Evolutionary conservation across 2,797 vertebrate genomes (phyloP).

Genomic region (Mus caroli): DNA sequence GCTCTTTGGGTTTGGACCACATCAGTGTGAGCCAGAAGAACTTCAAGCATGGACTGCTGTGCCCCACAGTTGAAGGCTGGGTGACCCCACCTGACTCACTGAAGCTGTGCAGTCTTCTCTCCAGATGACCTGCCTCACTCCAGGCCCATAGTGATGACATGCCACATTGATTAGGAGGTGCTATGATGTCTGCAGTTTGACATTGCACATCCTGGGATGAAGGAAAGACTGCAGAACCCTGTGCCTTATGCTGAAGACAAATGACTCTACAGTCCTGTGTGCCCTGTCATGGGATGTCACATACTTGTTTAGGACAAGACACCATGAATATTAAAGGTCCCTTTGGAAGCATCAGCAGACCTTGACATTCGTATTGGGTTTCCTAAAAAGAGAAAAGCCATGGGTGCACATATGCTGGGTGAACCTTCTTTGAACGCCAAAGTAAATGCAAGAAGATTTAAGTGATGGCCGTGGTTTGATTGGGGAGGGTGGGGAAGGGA

Average conservation of each 20-base stretch:
- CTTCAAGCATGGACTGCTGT: background rate
- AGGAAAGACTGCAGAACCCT: background rate
- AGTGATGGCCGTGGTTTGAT: background rate
- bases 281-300: background rate
- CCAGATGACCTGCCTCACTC: background rate
- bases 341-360: background rate
- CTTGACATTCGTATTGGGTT: background rate
- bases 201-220: constrained; percentile 11
- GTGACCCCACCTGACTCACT: background rate
- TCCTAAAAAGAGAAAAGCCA: constrained; percentile 9
- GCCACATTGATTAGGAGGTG: background rate
- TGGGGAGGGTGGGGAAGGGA: background rate
- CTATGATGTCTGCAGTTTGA: constrained; percentile 6
- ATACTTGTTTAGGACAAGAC: background rate
- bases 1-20: background rate
- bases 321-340: background rate
- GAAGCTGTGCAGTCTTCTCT: background rate
- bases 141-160: background rate
- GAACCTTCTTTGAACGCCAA: background rate
- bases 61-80: background rate
- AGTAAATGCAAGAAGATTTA: constrained; percentile 57
- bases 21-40: background rate
- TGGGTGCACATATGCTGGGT: background rate
- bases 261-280: background rate
- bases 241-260: background rate